phyloP scores from a whole-genome alignment of 2,888 invertebrate species.

The Lithophane leautieri region DNA sequence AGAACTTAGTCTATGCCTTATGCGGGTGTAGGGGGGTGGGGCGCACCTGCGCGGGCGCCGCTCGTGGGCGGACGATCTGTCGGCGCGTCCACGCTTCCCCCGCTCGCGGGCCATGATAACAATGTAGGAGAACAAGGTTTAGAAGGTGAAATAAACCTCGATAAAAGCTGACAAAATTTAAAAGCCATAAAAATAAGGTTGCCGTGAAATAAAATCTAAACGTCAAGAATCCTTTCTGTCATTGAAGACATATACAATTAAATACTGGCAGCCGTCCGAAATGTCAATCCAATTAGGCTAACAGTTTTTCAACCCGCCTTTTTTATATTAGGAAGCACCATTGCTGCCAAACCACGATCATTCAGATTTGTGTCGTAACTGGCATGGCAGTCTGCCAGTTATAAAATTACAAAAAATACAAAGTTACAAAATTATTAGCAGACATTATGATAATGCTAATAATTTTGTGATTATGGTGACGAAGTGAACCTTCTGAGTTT shows the following conservation, averaged over 20 bases:
- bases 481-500: slow-evolving; percentile 25
- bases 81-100: slow-evolving; percentile 76
- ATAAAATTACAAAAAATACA: no score
- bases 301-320: neutral
- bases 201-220: neutral
- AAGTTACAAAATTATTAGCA: no score
- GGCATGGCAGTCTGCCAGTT: no score
- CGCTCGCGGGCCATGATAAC: slow-evolving; percentile 64
- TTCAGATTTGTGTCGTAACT: neutral
- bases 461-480: neutral
- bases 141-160: slow-evolving; percentile 25
- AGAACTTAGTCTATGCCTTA: slow-evolving; percentile 57
- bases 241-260: neutral
- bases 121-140: neutral
- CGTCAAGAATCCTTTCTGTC: neutral
- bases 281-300: neutral
- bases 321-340: neutral
- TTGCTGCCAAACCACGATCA: neutral
- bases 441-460: neutral
- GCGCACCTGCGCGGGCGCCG: slow-evolving; percentile 78
- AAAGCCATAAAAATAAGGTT: neutral
- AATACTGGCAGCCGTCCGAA: no score
- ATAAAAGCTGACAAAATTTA: neutral
- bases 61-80: slow-evolving; percentile 80
- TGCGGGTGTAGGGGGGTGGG: slow-evolving; percentile 57